Evolutionary conservation across 2,113 vertebrate genomes (phyloP).

Genomic region (Benitochromis conjunctus): DNA sequence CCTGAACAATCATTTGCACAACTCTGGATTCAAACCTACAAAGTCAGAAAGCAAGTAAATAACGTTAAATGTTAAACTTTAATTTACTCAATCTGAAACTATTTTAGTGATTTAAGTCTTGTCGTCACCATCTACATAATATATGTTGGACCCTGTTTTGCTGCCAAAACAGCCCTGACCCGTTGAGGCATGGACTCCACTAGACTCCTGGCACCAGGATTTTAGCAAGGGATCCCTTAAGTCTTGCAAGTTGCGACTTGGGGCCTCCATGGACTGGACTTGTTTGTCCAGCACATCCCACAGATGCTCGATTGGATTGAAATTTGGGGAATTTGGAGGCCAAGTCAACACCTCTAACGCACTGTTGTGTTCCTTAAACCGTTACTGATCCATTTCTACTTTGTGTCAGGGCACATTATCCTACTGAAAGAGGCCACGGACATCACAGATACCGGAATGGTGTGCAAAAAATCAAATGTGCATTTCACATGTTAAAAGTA

Average conservation of each 20-base stretch:
- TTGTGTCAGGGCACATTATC: background rate
- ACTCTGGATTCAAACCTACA: background rate
- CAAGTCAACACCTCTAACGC: background rate
- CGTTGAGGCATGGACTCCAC: background rate
- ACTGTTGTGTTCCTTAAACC: background rate
- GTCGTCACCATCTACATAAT: background rate
- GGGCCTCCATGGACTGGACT: background rate
- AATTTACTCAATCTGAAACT: background rate
- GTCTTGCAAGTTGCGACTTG: background rate
- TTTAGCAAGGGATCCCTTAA: background rate
- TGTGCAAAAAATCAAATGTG: background rate
- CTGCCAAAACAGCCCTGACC: background rate
- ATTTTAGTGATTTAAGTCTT: background rate
- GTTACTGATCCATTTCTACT: background rate
- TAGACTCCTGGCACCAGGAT: background rate
- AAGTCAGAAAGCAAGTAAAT: background rate
- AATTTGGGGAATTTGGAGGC: background rate
- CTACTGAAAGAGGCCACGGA: background rate
- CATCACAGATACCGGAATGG: background rate
- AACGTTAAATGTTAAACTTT: background rate
- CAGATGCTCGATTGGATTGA: background rate
- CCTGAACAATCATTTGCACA: background rate
- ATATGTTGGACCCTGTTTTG: background rate
- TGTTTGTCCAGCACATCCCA: background rate
- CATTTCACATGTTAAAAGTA: background rate